Base-by-base conservation (phyloP, 2,888 invertebrate species). In the Cephus pulcher region DNA sequence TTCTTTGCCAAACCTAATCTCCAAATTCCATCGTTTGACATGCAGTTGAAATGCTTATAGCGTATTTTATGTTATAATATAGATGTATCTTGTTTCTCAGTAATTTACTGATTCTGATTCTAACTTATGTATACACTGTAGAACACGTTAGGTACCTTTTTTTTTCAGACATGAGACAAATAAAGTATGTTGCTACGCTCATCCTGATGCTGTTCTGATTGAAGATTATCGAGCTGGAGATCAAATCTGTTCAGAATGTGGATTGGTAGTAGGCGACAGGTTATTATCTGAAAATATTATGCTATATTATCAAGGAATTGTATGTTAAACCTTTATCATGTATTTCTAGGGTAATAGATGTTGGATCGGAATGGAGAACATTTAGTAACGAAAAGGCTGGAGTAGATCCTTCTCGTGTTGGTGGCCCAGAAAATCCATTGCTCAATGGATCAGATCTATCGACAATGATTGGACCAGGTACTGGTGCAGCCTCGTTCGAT, bases 281-380 rank as follows among this genome's bases (percentile, higher is more conserved):
- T 97, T 93, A 91, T 89, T 89, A 15, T 76, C 69, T 74, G 40
- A 37, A 32, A 34, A 56, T 23, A 2, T 23, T 4, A 6, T 6
- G 56, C 15, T 56, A 23, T 15, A 56, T 56, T 23, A 23, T 56
- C 23, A 23, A 9, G 2, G 34, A 77, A 74, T 15, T 75, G 35
- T 68, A 73, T 37, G 11, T 76, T 56, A 0, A 81, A 74, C 80
- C 40, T 56, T 12, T 78, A 76, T 32, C 71, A n/a, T 23, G 34
- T 11, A 34, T 89, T 79, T 85, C 30, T 91, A 98, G 99, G 90
- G 98, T 99, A 1, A 98, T 99, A 84, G 99, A 99, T 92, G 99
- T 99, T n/a, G 99, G 99, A 68, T 99, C 99, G 4, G 99, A 99
- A 92, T 99, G 99, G 99, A 95, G 99, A 91, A 99, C 99, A 80